Base-by-base conservation (phyloP, 1,140 invertebrate species). In the Elymnias hypermnestra region DNA sequence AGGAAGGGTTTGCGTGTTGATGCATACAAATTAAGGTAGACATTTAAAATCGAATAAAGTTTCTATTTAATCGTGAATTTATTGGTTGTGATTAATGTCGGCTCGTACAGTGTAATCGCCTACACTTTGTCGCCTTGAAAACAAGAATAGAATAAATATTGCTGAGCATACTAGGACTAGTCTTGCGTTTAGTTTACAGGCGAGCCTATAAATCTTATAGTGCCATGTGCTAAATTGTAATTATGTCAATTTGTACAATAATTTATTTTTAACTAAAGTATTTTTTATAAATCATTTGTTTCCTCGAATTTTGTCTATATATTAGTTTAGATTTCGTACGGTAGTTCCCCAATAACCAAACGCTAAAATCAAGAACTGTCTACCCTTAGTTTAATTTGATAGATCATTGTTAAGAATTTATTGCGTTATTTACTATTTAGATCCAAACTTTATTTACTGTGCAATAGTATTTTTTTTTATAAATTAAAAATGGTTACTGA, bases 1-100 rank as follows among this genome's bases (percentile, higher is more conserved):
- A 61, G 81, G 76, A 84, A 78, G 67, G 60, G 51, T 60, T 45
- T 39, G 39, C 18, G 53, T 51, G 53, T 50, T 53, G 37, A 49
- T 63, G 81, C 72, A 84, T 84, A 78, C 71, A 65, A 82, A 83
- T 81, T 47, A 69, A 44, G 57, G 14, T 43, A 31, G 44, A 49
- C 51, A 55, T 66, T 81, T 72, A 76, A 72, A 72, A 64, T 60
- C 66, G 43, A 68, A 72, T 78, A 75, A 72, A 67, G 63, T 41
- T 45, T 50, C 38, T 64, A 66, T 64, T 72, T 65, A 75, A 51
- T 65, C 23, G 38, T 57, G 55, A 69, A 54, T 68, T 64, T 65
- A 62, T 66, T 44, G 12, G 37, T 35, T 48, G 36, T 65, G 62
- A 74, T 75, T 75, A 66, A 74, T 69, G 40, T 29, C 49, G 31